Evolutionary conservation across 2,888 invertebrate species (phyloP), one percentile per base, ranked within the genome.

Genomic region (Pollenia labialis): DNA sequence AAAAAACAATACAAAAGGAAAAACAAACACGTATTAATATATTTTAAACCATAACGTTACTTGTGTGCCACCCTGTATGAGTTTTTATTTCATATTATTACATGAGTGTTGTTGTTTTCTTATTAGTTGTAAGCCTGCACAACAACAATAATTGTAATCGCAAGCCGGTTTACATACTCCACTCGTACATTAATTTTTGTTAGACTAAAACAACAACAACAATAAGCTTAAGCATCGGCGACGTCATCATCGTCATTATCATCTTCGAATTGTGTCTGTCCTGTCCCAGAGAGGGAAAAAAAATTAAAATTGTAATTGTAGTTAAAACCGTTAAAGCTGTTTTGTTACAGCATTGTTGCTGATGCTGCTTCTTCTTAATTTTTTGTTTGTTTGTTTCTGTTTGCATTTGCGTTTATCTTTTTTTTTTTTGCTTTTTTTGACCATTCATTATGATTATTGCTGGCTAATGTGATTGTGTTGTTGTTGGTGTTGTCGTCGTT

Each of bases 361-460:
- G 72, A 68, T 69, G 80, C 69, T 72, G 75, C 83, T 81, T 76
- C 86, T 86, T 86, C 86, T 69, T 79, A 2, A 14, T 46, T 46
- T 62, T 64, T 44, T 50, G 8, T 68, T 40, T 18, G 52, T n/a
- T 40, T 54, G 12, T 48, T 32, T 56, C 32, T 68, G 23, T 46
- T 68, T 81, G 40, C 32, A 50, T 72, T 64, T 72, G 52, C 58
- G 12, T 71, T 77, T 60, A 40, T 68, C 50, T 60, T 40, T n/a
- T n/a, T n/a, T 77, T 10, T 64, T 64, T 1, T 2, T 60, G 56
- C 12, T 42, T 50, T 66, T 83, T 83, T 74, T 89, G 88, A 85
- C 85, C 87, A 82, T 69, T 81, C 68, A 81, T 85, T 85, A 87
- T 82, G 87, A 88, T 87, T 89, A 81, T 76, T 81, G 87, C 72